Base-by-base conservation (phyloP, 2,113 vertebrate species). In the Setophaga coronata region DNA sequence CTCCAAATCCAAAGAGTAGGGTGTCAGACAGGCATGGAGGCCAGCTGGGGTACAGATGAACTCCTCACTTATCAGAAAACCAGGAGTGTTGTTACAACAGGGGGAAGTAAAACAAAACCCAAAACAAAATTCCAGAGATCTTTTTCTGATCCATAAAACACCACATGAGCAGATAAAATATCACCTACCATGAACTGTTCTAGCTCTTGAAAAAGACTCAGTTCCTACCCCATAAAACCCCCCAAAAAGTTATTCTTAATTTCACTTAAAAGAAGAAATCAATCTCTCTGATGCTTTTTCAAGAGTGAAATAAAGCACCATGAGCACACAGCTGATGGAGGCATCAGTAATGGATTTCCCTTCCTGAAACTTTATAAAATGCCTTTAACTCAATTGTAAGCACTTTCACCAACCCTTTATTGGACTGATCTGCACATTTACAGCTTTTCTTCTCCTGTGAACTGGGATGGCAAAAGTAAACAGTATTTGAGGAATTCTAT, bases 1-100 rank as follows among this genome's bases (percentile, higher is more conserved):
- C 21, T 73, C 40, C 58, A 31, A 86, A 74, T 25, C 28, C 62
- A 77, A 17, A 84, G 33, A 82, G 62, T 20, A n/a, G 2, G 5
- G 29, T 54, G 18, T 73, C 25, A 57, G 57, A 77, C 36, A 82
- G n/a, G 6, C 42, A 66, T 5, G 38, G 40, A 81, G 71, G 18
- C 26, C 76, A 74, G 31, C 56, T 0, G 0, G 43, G 57, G 5
- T 38, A 42, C 13, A 80, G 42, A 45, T 33, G 1, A 82, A 78
- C 40, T 81, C 24, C 40, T 60, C 20, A 33, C 16, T 76, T 26
- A 66, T 0, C 6, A 54, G 43, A 81, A 71, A 80, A 51, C 1
- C 1, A 50, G 24, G 9, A 23, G 62, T 1, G 1, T 8, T 45
- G 7, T 51, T 64, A 2, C 4, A 87, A 77, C 1, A 15, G 8